Conservation (phyloP, 2,888 invertebrate genomes). For the Sinohyriopsis cumingii region DNA sequence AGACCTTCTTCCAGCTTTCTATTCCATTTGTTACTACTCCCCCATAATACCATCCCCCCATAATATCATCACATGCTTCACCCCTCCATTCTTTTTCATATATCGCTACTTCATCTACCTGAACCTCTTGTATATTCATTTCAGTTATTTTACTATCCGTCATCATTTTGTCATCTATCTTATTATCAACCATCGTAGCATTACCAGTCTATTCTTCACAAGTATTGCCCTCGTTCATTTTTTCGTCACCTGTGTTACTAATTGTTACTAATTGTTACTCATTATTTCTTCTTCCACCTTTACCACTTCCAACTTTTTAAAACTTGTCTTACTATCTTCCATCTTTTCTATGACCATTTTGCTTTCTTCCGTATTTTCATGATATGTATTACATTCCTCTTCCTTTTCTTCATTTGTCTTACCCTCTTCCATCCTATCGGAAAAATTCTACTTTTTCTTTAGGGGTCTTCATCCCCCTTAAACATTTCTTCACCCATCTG, state of each 20-base stretch:
- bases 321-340: not conserved
- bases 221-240: not conserved
- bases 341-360: not conserved
- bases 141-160: not conserved
- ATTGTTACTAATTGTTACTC: no score
- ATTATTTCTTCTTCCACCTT: not conserved
- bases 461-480: no score
- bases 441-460: no score
- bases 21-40: no score
- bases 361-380: not conserved
- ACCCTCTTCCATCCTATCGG: no score
- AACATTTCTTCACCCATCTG: no score
- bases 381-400: not conserved
- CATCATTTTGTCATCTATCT: constrained; percentile 1
- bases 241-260: not conserved
- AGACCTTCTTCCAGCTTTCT: no score
- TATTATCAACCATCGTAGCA: not conserved
- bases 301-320: not conserved
- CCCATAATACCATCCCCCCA: no score
- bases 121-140: not conserved
- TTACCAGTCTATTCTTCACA: not conserved
- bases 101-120: not conserved
- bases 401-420: no score
- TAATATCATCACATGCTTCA: no score
- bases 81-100: no score